phyloP scores from a whole-genome alignment of 37 sponge, comb jelly and placozoan species.

The Crambe crambe region DNA sequence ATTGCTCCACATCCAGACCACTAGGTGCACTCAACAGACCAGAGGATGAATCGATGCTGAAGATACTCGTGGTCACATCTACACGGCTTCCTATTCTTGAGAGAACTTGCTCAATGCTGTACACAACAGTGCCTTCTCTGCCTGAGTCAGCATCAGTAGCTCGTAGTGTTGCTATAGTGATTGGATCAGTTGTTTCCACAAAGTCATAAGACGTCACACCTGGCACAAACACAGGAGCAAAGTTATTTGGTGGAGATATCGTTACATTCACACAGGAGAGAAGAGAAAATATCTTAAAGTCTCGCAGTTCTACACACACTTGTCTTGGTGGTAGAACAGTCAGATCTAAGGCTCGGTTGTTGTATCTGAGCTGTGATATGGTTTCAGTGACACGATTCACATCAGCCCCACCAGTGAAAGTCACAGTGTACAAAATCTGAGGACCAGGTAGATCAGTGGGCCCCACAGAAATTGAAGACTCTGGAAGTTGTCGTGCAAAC shows the following conservation, averaged over 20 bases:
- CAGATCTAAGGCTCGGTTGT: constrained; percentile 49
- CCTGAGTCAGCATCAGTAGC: constrained; percentile 64
- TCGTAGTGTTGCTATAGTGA: constrained; percentile 18
- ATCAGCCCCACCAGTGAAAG: constrained; percentile 38
- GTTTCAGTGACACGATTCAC: constrained; percentile 18
- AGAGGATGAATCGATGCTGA: constrained; percentile 32
- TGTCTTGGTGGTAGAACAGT: constrained; percentile 32
- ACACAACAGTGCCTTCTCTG: constrained; percentile 37
- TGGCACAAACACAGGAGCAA: constrained; percentile 41
- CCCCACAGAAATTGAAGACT: constrained; percentile 32
- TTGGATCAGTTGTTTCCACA: constrained; percentile 4
- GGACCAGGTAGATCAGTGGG: constrained; percentile 25
- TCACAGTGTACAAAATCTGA: constrained; percentile 35
- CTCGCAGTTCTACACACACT: constrained; percentile 57
- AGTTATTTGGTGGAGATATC: constrained; percentile 60
- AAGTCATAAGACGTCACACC: constrained; percentile 4
- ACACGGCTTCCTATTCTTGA: constrained; percentile 7
- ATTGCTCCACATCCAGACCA: constrained; percentile 63
- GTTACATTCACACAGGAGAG: constrained; percentile 64
- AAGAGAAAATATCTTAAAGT: constrained; percentile 30
- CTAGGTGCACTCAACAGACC: constrained; percentile 54
- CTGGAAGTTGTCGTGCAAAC: constrained; percentile 44
- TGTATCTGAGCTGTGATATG: constrained; percentile 53
- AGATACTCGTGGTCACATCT: background rate
- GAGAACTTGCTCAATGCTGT: constrained; percentile 35